These are phyloP conservation scores for Cinara cedri DNA, from an alignment of 2,888 invertebrate genomes.

Conservation along the genomic window DNA sequence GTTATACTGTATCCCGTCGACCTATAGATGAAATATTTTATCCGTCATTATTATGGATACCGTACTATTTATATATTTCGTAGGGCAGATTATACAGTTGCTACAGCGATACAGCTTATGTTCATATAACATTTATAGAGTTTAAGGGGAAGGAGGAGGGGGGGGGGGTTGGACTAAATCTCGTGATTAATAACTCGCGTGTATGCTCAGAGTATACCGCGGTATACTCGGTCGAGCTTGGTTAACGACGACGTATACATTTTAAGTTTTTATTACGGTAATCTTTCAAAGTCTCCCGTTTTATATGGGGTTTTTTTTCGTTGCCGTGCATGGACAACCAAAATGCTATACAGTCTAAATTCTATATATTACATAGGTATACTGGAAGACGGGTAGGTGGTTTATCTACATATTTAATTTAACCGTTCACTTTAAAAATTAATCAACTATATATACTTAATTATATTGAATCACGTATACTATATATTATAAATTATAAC, in stretches of 20 bases:
- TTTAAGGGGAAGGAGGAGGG: conserved; percentile 8
- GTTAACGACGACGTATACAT: conserved; percentile 14
- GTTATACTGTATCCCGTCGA: not conserved
- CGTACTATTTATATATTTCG: conserved; percentile 9
- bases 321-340: not conserved
- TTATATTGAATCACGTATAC: too few relatives aligned
- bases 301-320: not conserved
- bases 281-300: conserved; percentile 19
- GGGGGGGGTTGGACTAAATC: not conserved
- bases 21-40: conserved; percentile 19
- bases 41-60: conserved; percentile 15
- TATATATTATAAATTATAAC: too few relatives aligned
- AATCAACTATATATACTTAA: too few relatives aligned
- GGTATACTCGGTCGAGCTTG: not conserved
- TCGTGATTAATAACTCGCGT: conserved; percentile 30
- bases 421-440: too few relatives aligned
- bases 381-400: too few relatives aligned
- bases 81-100: conserved; percentile 22
- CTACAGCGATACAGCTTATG: not conserved
- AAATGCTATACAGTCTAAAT: not conserved
- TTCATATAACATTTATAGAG: conserved; percentile 27
- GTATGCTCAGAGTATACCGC: too few relatives aligned
- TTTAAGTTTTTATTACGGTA: conserved; percentile 30
- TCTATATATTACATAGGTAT: not conserved
- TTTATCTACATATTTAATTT: too few relatives aligned